Conservation (phyloP, 2,797 vertebrate species). For the Microctenopoma stevenorrisi region DNA sequence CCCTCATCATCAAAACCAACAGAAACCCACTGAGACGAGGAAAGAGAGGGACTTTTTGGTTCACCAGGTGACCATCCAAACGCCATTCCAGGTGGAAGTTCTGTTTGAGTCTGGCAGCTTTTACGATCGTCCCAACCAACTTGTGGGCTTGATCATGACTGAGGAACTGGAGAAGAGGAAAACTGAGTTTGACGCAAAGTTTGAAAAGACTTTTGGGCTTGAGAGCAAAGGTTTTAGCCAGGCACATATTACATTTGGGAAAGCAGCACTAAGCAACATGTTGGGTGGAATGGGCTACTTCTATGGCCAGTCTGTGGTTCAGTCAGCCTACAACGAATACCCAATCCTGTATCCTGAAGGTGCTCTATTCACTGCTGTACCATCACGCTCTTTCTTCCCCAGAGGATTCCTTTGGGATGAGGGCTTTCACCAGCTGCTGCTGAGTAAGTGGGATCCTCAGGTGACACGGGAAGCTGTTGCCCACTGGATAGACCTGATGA, state of each 20-base stretch:
- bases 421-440: conserved; percentile 94
- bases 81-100: conserved; percentile 88
- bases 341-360: conserved; percentile 83
- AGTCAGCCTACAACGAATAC: conserved; percentile 80
- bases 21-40: conserved; percentile 63
- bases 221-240: conserved; percentile 79
- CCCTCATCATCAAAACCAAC: conserved; percentile 75
- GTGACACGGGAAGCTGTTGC: conserved; percentile 87
- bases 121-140: conserved; percentile 73
- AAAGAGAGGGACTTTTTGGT: conserved; percentile 86
- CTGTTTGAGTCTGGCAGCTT: conserved; percentile 92
- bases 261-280: conserved; percentile 91
- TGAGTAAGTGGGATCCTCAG: conserved; percentile 90
- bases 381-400: conserved; percentile 96
- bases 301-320: conserved; percentile 91
- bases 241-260: conserved; percentile 85
- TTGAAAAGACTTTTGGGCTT: conserved; percentile 88
- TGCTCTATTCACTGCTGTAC: conserved; percentile 90
- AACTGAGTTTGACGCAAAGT: conserved; percentile 83
- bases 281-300: conserved; percentile 95
- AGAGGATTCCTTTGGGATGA: conserved; percentile 98
- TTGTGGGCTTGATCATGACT: conserved; percentile 82
- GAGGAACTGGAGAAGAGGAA: conserved; percentile 81
- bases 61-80: conserved; percentile 91
- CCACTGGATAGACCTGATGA: conserved; percentile 96